Evolutionary conservation across 2,888 invertebrate species (phyloP).

Genomic region (Xylota segnis): DNA sequence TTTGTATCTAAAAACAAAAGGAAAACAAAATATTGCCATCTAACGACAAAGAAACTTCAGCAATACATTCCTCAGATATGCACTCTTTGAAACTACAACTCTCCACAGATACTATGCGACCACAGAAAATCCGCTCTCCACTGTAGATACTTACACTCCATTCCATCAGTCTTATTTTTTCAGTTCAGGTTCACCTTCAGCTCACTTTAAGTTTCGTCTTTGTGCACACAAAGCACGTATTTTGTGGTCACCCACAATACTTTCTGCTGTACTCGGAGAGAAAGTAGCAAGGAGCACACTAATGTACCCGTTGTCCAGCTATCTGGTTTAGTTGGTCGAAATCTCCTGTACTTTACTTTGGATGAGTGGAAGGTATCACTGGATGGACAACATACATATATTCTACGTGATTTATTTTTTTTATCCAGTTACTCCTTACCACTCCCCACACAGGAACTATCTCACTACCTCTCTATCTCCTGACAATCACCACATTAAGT

Average conservation of each 20-base stretch:
- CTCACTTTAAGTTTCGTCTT: neutral
- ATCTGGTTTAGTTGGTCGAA: neutral
- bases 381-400: neutral
- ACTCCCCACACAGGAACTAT: no score
- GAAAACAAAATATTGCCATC: no score
- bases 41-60: neutral
- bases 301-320: neutral
- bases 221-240: neutral
- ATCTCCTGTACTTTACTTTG: neutral
- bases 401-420: neutral
- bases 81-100: neutral
- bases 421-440: no score
- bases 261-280: neutral
- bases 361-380: neutral
- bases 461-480: no score
- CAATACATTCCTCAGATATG: neutral
- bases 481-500: no score
- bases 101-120: neutral
- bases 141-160: neutral
- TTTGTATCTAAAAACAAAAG: no score
- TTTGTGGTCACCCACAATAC: slow-evolving; percentile 5
- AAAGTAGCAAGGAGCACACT: slow-evolving; percentile 4
- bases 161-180: neutral
- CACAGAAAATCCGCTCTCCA: neutral
- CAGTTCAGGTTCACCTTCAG: no score